Conservation (phyloP, 2,888 invertebrate species). For the Busseola fusca region DNA sequence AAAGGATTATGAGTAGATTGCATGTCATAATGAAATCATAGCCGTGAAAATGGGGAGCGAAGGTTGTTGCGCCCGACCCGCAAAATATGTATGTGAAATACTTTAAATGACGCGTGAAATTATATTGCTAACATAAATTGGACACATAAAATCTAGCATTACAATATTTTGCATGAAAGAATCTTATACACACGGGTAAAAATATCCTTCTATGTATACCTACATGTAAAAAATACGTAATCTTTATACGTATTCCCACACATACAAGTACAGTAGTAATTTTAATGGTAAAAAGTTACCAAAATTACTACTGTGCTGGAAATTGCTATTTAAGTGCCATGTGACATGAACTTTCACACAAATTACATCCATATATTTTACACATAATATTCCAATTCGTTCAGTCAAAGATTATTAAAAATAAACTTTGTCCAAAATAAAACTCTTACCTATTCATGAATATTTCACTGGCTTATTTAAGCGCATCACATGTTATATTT, state of each 20-base stretch:
- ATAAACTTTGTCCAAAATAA: slow-evolving; percentile 29
- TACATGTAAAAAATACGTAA: background rate
- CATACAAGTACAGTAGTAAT: too few relatives aligned
- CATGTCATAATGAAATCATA: slow-evolving; percentile 67
- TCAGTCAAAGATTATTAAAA: slow-evolving; percentile 18
- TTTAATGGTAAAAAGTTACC: too few relatives aligned
- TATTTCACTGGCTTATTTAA: slow-evolving; percentile 19
- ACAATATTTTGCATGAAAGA: slow-evolving; percentile 18
- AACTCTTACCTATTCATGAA: slow-evolving; percentile 59
- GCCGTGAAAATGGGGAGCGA: slow-evolving; percentile 66
- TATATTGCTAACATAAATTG: slow-evolving; percentile 54
- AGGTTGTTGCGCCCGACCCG: slow-evolving; percentile 58
- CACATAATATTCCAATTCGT: slow-evolving; percentile 33
- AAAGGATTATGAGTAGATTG: slow-evolving; percentile 65
- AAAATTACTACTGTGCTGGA: background rate
- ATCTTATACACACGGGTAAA: slow-evolving; percentile 2
- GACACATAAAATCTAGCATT: slow-evolving; percentile 20
- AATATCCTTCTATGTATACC: background rate
- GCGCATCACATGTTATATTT: slow-evolving; percentile 22
- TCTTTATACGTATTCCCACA: too few relatives aligned
- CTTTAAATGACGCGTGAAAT: slow-evolving; percentile 66
- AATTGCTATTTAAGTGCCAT: slow-evolving; percentile 4
- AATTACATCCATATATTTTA: slow-evolving; percentile 13
- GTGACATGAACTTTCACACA: slow-evolving; percentile 14
- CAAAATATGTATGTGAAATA: slow-evolving; percentile 63